Base-by-base conservation (phyloP, 2,113 vertebrate species). In the Hippolais icterina region DNA sequence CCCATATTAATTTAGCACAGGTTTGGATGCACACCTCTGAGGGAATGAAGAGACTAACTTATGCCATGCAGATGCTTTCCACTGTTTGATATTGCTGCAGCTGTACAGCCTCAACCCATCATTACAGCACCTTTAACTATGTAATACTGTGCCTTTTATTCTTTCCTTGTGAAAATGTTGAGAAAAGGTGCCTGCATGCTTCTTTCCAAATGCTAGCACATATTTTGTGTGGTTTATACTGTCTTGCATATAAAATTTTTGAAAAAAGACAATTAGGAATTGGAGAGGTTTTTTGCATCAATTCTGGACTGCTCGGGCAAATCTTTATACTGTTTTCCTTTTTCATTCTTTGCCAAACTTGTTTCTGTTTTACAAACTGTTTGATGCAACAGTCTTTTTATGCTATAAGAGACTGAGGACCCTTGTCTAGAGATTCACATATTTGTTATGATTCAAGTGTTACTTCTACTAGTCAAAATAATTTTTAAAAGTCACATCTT, bases 11-110 rank as follows among this genome's bases (percentile, higher is more conserved):
- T 19, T 84, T 56, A 77, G 39, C 12, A 77, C 11, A 49, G 33
- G 14, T 28, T 49, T 44, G 31, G 13, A 65, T 44, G 29, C 0
- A 2, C 22, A 49, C 4, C 2, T 1, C 42, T 47, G 13, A 5
- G 35, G 9, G 4, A 91, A 81, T 15, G 6, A 52, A 78, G 5
- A 75, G 8, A 64, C 16, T n/a, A 33, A 46, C 8, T 92, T 7
- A 72, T 39, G 33, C 37, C 46, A 44, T 5, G 6, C 50, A 76
- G 41, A n/a, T 90, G 49, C 31, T 50, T 64, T 60, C 19, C 25
- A 47, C 21, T 60, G 29, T 29, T 75, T 29, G n/a, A 47, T 69
- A 41, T 37, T 79, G 21, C 33, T 79, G 57, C 37, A 72, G 54
- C n/a, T 85, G 49, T 60, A 39, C 35, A 85, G 39, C 35, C 35